Evolutionary conservation across 2,888 invertebrate genomes (phyloP).

Genomic region (Lithophane socia): DNA sequence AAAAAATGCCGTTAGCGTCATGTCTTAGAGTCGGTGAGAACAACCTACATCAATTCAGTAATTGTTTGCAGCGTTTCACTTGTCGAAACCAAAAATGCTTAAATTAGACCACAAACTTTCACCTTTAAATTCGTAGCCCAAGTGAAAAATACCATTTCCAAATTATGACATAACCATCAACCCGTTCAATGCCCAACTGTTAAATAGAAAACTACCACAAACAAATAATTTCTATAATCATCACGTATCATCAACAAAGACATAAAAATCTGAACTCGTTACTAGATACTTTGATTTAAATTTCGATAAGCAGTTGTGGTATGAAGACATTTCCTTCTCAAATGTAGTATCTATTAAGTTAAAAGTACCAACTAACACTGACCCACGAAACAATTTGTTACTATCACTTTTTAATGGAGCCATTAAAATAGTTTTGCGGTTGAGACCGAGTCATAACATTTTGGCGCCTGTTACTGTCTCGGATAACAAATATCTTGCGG

Average conservation of each 20-base stretch:
- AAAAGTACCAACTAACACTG: constrained; percentile 69
- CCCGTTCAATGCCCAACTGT: constrained; percentile 12
- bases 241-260: constrained; percentile 48
- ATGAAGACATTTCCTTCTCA: constrained; percentile 79
- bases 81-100: constrained; percentile 3
- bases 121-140: constrained; percentile 28
- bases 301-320: constrained; percentile 70
- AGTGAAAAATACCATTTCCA: constrained; percentile 22
- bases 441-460: constrained; percentile 81
- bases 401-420: constrained; percentile 88
- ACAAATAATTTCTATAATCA: constrained; percentile 40
- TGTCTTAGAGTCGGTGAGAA: constrained; percentile 19
- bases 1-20: neutral
- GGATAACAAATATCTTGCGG: constrained; percentile 84
- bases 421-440: constrained; percentile 88
- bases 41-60: constrained; percentile 12
- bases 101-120: constrained; percentile 48
- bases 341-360: constrained; percentile 70
- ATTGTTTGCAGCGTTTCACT: constrained; percentile 33
- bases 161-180: constrained; percentile 30
- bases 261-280: constrained; percentile 61
- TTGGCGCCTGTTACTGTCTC: constrained; percentile 80
- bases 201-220: constrained; percentile 50
- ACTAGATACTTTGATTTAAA: constrained; percentile 65
- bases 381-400: constrained; percentile 84